phyloP scores from a whole-genome alignment of 2,797 vertebrate genomes.

The Apogon talboti region DNA sequence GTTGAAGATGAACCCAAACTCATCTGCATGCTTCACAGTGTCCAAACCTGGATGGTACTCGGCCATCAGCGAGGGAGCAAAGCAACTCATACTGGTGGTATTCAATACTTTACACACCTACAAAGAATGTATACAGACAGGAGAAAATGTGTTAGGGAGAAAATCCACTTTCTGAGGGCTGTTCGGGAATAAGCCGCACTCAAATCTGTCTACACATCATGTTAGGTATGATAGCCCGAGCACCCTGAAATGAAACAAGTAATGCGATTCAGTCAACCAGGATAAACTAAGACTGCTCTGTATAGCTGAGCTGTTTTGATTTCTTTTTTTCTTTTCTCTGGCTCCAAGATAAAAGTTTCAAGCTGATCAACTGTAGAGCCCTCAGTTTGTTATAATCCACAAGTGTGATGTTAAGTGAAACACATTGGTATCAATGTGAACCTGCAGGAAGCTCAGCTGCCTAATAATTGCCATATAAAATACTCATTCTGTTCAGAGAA shows the following conservation, averaged over 20 bases:
- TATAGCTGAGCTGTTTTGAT: conserved; percentile 2
- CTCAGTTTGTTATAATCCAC: conserved; percentile 41
- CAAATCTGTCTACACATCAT: conserved; percentile 15
- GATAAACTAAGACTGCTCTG: conserved; percentile 14
- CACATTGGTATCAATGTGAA: conserved; percentile 23
- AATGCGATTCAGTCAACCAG: conserved; percentile 35
- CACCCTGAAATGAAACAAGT: conserved; percentile 49
- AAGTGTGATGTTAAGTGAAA: conserved; percentile 50
- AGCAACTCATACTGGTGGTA: conserved; percentile 90
- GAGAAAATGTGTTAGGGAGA: conserved; percentile 6
- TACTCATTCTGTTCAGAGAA: conserved; percentile 44
- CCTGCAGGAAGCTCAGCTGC: conserved; percentile 24
- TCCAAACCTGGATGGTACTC: conserved; percentile 91
- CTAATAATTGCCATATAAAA: conserved; percentile 59
- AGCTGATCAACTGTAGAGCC: conserved; percentile 6
- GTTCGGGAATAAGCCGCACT: conserved; percentile 12
- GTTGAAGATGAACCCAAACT: conserved; percentile 98
- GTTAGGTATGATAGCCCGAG: conserved; percentile 24
- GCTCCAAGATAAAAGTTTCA: conserved; percentile 28
- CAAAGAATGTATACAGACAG: neutral
- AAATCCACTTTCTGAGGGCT: conserved; percentile 12
- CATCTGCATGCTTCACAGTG: conserved; percentile 91
- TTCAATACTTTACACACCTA: conserved; percentile 94
- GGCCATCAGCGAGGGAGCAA: conserved; percentile 88
- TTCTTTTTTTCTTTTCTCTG: neutral